These are phyloP conservation scores for Todiramphus chloris DNA, from an alignment of 2,113 vertebrate species.

Conservation along the genomic window DNA sequence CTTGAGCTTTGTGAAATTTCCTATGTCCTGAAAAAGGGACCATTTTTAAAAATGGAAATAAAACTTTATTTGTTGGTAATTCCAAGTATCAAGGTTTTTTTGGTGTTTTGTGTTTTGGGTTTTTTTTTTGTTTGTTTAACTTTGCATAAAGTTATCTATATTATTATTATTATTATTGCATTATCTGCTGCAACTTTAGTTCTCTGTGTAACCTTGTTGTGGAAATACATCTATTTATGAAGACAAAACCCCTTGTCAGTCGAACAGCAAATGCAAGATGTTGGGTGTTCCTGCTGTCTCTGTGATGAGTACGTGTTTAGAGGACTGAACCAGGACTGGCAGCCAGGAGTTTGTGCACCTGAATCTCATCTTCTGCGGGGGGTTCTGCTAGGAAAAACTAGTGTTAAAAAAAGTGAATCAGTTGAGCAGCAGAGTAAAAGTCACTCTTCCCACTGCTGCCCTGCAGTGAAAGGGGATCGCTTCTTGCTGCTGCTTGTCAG, in stretches of 20 bases:
- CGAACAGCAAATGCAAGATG: background rate
- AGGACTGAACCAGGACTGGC: background rate
- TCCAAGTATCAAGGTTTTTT: background rate
- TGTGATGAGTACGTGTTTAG: background rate
- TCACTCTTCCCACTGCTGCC: background rate
- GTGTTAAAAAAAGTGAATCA: background rate
- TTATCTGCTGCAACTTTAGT: background rate
- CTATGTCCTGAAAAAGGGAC: background rate
- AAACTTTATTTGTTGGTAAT: background rate
- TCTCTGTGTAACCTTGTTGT: background rate
- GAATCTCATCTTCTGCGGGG: background rate
- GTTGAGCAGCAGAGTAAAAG: background rate
- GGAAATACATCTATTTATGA: background rate
- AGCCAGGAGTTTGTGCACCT: background rate
- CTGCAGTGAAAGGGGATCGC: background rate
- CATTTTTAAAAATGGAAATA: rapidly evolving
- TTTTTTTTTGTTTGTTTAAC: background rate
- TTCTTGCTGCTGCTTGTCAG: background rate
- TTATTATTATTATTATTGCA: too few species aligned
- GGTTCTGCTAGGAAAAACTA: background rate
- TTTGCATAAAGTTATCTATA: background rate
- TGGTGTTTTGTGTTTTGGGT: too few species aligned
- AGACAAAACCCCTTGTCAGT: too few species aligned
- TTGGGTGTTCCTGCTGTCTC: background rate
- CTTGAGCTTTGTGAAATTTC: background rate